Evolutionary conservation across 1,140 invertebrate genomes (phyloP).

Genomic region (Delia radicum): DNA sequence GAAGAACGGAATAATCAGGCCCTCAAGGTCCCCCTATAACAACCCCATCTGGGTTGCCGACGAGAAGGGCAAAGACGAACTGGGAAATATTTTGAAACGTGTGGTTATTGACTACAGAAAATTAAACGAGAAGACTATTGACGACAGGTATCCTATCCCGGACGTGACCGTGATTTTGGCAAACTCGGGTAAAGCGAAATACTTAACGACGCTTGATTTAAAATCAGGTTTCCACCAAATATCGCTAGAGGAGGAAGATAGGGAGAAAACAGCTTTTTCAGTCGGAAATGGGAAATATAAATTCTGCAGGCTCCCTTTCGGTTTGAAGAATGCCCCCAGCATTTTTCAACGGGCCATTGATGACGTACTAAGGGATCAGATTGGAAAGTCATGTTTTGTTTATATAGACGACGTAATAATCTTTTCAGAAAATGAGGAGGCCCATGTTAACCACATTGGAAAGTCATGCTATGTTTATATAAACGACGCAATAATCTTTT

Average conservation of each 20-base stretch:
- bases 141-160: too few species aligned
- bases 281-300: too few species aligned
- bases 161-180: slow-evolving; percentile 17
- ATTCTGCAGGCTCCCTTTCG: slow-evolving; percentile 38
- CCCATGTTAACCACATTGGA: not conserved
- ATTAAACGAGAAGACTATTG: too few species aligned
- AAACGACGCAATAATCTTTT: slow-evolving; percentile 27
- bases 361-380: slow-evolving; percentile 22
- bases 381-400: slow-evolving; percentile 27
- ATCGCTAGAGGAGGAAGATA: not conserved
- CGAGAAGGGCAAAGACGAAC: slow-evolving; percentile 17
- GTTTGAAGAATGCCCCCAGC: too few species aligned
- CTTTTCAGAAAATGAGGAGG: slow-evolving; percentile 1
- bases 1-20: too few species aligned
- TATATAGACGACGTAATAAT: slow-evolving; percentile 28
- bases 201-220: slow-evolving; percentile 21
- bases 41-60: too few species aligned
- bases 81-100: slow-evolving; percentile 3
- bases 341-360: too few species aligned
- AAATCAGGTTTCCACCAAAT: slow-evolving; percentile 22
- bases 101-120: too few species aligned
- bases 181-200: slow-evolving; percentile 9
- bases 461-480: slow-evolving; percentile 29
- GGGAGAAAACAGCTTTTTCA: slow-evolving; percentile 25
- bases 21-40: too few species aligned